Percentiles rank a stretch among this genome's conserved stretches.
These are phyloP conservation scores for Peromyscus maniculatus DNA, from an alignment of 2,113 vertebrate genomes.

Conservation along the genomic window DNA sequence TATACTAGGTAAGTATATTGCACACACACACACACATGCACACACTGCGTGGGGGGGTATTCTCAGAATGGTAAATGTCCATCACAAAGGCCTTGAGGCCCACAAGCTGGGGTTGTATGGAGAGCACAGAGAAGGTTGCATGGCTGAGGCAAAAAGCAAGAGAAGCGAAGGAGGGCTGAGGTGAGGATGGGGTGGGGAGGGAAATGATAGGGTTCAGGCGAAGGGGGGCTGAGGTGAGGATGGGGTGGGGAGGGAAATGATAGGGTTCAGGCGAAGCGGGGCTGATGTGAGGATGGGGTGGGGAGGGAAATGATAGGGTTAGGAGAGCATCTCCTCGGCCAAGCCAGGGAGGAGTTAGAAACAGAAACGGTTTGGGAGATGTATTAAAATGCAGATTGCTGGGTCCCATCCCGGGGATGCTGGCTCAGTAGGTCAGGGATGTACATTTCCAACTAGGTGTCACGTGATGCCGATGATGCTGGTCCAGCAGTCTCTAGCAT, in stretches of 20 bases:
- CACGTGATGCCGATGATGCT: not conserved
- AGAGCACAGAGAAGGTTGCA: not conserved
- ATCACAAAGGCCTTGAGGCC: not conserved
- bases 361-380: not conserved
- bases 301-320: too few species aligned
- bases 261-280: too few species aligned
- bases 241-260: too few species aligned
- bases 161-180: not conserved
- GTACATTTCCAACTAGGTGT: constrained; percentile 29
- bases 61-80: not conserved
- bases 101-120: not conserved
- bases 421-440: not conserved
- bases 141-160: not conserved
- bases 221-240: too few species aligned
- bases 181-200: too few species aligned
- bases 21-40: too few species aligned
- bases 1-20: not conserved
- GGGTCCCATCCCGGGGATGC: not conserved
- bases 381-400: not conserved
- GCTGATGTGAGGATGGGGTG: too few species aligned
- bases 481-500: not conserved
- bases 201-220: not conserved
- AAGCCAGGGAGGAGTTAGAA: not conserved
- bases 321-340: not conserved
- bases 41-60: not conserved